Base-by-base conservation (phyloP, 2,113 vertebrate genomes). In the Oceanites oceanicus region DNA sequence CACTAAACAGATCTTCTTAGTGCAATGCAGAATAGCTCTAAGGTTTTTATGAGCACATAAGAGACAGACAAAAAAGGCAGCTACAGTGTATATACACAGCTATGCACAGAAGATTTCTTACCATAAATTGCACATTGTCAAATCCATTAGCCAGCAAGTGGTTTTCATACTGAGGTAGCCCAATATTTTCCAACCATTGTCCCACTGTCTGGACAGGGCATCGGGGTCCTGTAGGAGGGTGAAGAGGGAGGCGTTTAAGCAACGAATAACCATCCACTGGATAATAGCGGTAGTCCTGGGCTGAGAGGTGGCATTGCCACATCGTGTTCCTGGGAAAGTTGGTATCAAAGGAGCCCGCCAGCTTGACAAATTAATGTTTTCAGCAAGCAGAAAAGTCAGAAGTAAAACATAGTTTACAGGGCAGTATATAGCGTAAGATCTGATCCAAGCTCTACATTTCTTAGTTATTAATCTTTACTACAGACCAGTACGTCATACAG, bases 251-350 rank as follows among this genome's bases (percentile, higher is more conserved):
- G 98, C 99, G 99, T 98, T 99, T 99, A 95, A 99, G 99, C 98
- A 99, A 98, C 81, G 99, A 99, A 98, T 99, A 99, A 98, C 99
- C 99, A 88, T 99, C 99, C 98, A 99, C 99, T 40, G 99, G 99
- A 98, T 99, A 99, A 98, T 99, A 99, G 97, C 99, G 99, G 98
- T 99, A 99, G 98, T 99, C 99, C 97, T 99, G 99, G 98, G 99
- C 99, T 97, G 99, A 99, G 98, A 99, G 98, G 99, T 99, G 99
- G 98, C 99, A 99, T 99, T 99, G 99, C 99, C 99, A 99, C 99
- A 99, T 99, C 97, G 99, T 99, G 98, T 99, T 99, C 96, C 99
- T 98, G 96, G 99, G 98, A 98, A 99, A 98, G 99, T 99, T 99
- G 98, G 98, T 99, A 98, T 99, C 99, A 97, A 99, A 99, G 53